Base-by-base conservation (phyloP, 2,888 invertebrate genomes). In the Scaeva pyrastri region DNA sequence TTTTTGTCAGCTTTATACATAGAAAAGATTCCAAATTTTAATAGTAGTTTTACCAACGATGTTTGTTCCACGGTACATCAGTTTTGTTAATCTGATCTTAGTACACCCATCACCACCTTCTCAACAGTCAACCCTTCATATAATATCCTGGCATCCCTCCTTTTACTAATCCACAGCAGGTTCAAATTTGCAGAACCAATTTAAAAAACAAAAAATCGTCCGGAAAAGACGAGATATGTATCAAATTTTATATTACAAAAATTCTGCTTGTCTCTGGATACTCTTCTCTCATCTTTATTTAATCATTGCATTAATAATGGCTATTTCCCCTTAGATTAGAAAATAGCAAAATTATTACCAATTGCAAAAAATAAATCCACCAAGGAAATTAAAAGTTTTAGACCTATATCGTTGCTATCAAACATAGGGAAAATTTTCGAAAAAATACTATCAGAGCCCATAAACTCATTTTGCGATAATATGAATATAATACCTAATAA, bases 311-410 rank as follows among this genome's bases (percentile, higher is more conserved):
- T 26, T 26, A 26, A 26, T 26, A 26, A 26, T 26, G 26, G 26
- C 26, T 26, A 26, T 6, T 26, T 26, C 6, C 26, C 26, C 26
- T 26, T 6, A 26, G 26, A 26, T 26, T 26, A n/a, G 26, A 26
- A 26, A 26, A 2, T n/a, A 50, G 48, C 48, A n/a, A 16, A 48
- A 48, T 50, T 50, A 19, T 50, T 50, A 23, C 52, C 52, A 23
- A 52, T 23, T 52, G 52, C 21, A 23, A 64, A n/a, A 64, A 26
- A 26, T 64, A 45, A 23, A 26, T 14, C n/a, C 26, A 55, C 5
- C n/a, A 55, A 31, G 26, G 26, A 55, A 26, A 55, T 55, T 31
- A 11, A 19, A 60, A 60, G 21, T 41, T 41, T 60, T 60, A 60
- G 41, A 41, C 41, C 55, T 31, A 26, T 26, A 55, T 52, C 26